Percentiles rank a stretch among this genome's conserved stretches.
phyloP scores from a whole-genome alignment of 2,797 vertebrate genomes.

The Coccyzus lansbergi region DNA sequence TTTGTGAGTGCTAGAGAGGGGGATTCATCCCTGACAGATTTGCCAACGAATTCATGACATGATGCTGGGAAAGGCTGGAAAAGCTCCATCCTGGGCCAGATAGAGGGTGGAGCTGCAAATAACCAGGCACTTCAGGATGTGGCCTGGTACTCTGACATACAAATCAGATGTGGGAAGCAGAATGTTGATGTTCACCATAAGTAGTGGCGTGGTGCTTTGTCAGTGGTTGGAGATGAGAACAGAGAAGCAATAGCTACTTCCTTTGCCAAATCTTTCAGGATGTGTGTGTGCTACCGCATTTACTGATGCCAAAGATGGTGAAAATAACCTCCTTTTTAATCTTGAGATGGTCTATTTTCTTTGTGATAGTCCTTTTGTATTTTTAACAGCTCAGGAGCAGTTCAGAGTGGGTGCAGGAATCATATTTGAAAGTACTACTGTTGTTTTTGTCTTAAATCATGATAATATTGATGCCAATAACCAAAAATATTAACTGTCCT shows the following conservation, averaged over 20 bases:
- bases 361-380: background rate
- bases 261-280: background rate
- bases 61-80: background rate
- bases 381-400: background rate
- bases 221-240: rapidly evolving
- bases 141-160: background rate
- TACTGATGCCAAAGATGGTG: background rate
- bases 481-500: background rate
- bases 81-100: background rate
- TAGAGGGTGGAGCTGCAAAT: background rate
- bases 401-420: background rate
- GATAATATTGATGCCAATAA: background rate
- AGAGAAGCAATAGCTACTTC: background rate
- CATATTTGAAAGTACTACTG: background rate
- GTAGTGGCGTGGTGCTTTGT: rapidly evolving
- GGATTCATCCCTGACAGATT: background rate
- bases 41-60: rapidly evolving
- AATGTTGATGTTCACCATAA: rapidly evolving
- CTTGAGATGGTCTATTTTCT: background rate
- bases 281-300: background rate
- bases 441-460: background rate
- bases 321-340: background rate
- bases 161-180: background rate
- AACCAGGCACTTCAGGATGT: background rate
- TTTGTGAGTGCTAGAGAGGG: background rate